Base-by-base conservation (phyloP, 2,797 vertebrate species). In the Saxicola maurus region DNA sequence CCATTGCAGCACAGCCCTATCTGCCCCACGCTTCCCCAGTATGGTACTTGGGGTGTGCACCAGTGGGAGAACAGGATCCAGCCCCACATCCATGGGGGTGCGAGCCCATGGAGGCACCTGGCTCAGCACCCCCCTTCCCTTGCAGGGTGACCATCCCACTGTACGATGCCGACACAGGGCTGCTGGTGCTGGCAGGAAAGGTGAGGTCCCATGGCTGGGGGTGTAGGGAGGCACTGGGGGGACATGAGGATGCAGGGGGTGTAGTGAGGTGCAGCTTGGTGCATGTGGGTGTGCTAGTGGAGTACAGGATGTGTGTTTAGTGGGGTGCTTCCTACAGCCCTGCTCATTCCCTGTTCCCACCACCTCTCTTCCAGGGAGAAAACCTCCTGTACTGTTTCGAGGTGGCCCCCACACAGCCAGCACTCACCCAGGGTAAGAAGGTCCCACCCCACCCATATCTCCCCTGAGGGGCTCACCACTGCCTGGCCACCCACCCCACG, bases 181-280 rank as follows among this genome's bases (percentile, higher is more conserved):
- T 99, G 48, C 98, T 99, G 51, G 64, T 98, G 37, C 92, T 99
- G 81, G 97, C 98, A 7, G 98, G 98, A 93, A 98, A 98, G 98
- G 99, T 99, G 89, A 97, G 96, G 20, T n/a, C 59, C 59, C 46
- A 2, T 0, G 3, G 40, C 10, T 27, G n/a, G 0, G 51, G 19
- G 5, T 21, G 30, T 19, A 28, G 49, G 3, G 46, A 30, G 33
- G 16, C 37, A 42, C 23, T 16, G 52, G 2, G 11, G 15, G 13
- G 5, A 27, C 40, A 51, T 33, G 3, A 24, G 37, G 61, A 8
- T 45, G 45, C 19, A 11, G 21, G 8, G 11, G 5, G 8, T 24
- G 31, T 7, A 21, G 16, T 13, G 16, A n/a, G 18, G 7, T 52
- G 33, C 49, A 53, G 4, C 18, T 33, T 33, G 49, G 31, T 23